Base-by-base conservation (phyloP, 2,888 invertebrate genomes). In the Physocephala rufipes region DNA sequence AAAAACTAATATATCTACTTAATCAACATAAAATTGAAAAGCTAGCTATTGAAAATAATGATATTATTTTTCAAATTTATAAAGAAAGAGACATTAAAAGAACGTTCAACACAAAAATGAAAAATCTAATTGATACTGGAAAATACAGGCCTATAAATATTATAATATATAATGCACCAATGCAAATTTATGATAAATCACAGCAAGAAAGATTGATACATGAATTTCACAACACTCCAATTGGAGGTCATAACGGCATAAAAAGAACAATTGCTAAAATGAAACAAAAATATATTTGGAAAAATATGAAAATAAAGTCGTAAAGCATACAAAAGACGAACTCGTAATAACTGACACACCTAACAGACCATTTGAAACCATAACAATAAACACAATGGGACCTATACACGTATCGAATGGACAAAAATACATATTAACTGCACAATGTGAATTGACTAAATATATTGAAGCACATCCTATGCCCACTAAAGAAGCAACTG, bases 141-240 rank as follows among this genome's bases (percentile, higher is more conserved):
- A 61, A 21, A 7, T 16, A 45, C 36, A 63, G 2, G 7, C 12
- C 12, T 19, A 7, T 61, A 19, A 15, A 63, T 1, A 63, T 63
- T 45, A 12, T 63, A 9, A 62, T 62, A 36, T 66, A 51, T 36
- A 28, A 12, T 24, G 5, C 51, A 7, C 53, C 28, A 51, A n/a
- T 19, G 21, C 53, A 19, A 19, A 55, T 36, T n/a, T 24, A n/a
- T 3, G 30, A 53, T 28, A 19, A 26, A 12, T 5, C n/a, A n/a
- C 13, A n/a, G 21, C 26, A 65, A 51, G 26, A 51, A 4, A 65
- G 53, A 65, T 30, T 65, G 13, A 49, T 65, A 49, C 24, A 51
- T 30, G 13, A 51, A 49, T 65, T 51, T 5, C 51, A 51, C 53
- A 53, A 26, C n/a, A n/a, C n/a, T 12, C 26, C 65, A 51, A n/a